phyloP scores from a whole-genome alignment of 2,113 vertebrate species.

The Sclerurus mexicanus region DNA sequence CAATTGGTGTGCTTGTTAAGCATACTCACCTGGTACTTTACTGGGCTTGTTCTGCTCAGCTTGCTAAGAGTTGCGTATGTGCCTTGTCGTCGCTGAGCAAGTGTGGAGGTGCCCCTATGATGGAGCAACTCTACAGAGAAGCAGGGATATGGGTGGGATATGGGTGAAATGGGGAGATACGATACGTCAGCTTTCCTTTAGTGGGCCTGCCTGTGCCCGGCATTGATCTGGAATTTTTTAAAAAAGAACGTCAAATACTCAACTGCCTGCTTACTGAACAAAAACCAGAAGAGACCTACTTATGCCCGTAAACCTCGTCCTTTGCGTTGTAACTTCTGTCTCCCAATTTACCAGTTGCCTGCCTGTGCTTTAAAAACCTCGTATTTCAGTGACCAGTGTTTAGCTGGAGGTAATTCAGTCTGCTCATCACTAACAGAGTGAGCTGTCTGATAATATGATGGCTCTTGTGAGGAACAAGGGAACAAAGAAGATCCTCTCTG shows the following conservation, averaged over 20 bases:
- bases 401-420: background rate
- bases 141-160: background rate
- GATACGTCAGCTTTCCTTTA: background rate
- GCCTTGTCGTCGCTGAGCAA: background rate
- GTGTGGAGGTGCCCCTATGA: background rate
- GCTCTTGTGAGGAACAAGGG: background rate
- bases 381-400: background rate
- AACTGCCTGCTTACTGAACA: rapidly evolving
- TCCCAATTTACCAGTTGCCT: background rate
- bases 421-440: background rate
- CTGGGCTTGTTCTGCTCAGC: background rate
- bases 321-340: background rate
- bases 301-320: background rate
- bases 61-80: background rate
- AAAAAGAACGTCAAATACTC: background rate
- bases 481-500: background rate
- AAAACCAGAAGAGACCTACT: background rate
- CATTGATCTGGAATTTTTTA: background rate
- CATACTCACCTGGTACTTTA: background rate
- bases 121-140: background rate
- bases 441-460: background rate
- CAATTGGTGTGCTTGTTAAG: background rate
- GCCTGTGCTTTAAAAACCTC: background rate
- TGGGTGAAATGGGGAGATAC: background rate
- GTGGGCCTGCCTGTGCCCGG: background rate